These are phyloP conservation scores for Leiothrix lutea DNA, from an alignment of 2,113 vertebrate genomes.

Conservation along the genomic window DNA sequence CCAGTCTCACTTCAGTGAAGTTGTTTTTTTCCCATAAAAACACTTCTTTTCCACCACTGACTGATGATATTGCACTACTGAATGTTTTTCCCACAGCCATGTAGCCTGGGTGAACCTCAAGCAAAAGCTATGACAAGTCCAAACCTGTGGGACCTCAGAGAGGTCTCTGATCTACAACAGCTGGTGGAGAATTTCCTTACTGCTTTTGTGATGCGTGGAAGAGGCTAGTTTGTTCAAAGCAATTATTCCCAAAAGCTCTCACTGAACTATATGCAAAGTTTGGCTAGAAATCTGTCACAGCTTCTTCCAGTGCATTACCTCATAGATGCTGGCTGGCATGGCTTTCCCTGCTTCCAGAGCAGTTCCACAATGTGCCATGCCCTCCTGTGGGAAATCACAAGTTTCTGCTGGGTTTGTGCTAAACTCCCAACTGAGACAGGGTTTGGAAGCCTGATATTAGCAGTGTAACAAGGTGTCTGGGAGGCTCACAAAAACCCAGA, in stretches of 20 bases:
- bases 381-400: not conserved
- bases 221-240: not conserved
- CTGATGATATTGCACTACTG: not conserved
- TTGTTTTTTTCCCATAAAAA: not conserved
- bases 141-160: not conserved
- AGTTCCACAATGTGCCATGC: not conserved
- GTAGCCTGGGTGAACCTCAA: not conserved
- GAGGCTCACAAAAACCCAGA: not conserved
- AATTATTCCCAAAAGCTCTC: not conserved
- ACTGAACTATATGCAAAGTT: not conserved
- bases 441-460: not conserved
- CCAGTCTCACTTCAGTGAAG: not conserved
- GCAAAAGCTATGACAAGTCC: not conserved
- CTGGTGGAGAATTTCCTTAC: not conserved
- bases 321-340: not conserved
- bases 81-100: not conserved
- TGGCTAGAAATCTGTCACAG: not conserved
- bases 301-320: not conserved
- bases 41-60: not conserved
- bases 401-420: not conserved
- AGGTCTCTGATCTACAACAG: not conserved
- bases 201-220: not conserved
- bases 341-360: not conserved
- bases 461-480: not conserved
- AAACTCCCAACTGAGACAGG: not conserved